Percentiles rank a stretch among this genome's conserved stretches.
These are phyloP conservation scores for Calonectris borealis DNA, from an alignment of 2,113 vertebrate genomes.

Conservation along the genomic window DNA sequence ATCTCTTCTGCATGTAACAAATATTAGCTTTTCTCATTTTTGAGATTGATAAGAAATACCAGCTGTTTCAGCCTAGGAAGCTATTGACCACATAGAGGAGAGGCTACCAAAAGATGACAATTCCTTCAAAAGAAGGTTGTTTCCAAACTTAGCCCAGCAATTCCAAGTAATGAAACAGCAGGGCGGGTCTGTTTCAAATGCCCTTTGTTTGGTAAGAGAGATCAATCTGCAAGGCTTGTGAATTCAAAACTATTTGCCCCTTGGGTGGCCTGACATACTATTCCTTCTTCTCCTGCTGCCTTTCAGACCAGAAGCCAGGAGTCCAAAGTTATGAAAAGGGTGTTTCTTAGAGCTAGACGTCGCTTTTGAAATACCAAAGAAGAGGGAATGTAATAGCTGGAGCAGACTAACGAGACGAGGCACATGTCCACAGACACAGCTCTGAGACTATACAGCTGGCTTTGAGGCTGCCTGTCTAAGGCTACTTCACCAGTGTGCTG, in stretches of 20 bases:
- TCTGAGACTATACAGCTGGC: constrained; percentile 75
- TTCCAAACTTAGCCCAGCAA: neutral
- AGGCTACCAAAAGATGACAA: neutral
- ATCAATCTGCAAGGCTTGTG: neutral
- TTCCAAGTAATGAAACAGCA: neutral
- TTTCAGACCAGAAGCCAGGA: constrained; percentile 22
- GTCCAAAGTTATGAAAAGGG: neutral
- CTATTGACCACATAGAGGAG: neutral
- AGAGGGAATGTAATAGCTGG: neutral
- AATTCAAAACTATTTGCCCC: neutral
- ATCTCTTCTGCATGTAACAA: neutral
- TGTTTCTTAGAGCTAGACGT: neutral
- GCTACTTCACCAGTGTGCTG: constrained; percentile 53
- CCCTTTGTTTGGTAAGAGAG: neutral
- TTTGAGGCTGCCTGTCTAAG: constrained; percentile 60
- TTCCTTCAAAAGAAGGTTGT: neutral
- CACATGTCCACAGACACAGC: constrained; percentile 11
- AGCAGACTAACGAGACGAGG: constrained; percentile 54
- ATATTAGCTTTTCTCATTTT: neutral
- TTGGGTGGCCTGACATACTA: neutral
- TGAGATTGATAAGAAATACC: neutral
- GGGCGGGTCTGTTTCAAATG: neutral
- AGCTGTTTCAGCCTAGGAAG: neutral
- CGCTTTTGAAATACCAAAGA: neutral
- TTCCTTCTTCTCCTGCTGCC: neutral